Evolutionary conservation across 35 echinoderm and acorn worm species (phyloP), one percentile per base, ranked within the genome.

Genomic region (Strongylocentrotus purpuratus): DNA sequence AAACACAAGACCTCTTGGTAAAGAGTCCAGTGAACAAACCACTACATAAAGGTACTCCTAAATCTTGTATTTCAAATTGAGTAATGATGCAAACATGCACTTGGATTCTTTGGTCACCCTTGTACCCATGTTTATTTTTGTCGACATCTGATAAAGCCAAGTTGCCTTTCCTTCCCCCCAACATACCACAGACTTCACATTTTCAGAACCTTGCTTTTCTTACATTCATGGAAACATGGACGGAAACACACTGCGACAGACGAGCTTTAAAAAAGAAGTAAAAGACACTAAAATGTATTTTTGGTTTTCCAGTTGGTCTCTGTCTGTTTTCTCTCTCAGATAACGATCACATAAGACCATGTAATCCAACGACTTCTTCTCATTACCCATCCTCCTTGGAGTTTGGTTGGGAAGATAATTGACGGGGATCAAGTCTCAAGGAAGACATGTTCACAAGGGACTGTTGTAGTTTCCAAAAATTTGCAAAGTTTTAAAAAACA

Each of bases 341-440:
- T 78, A 78, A 78, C 20, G 65, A 78, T 78, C 65, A 78, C 65
- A 55, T 9, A 78, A n/a, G 65, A 7, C 20, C 65, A 78, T 78
- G 65, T 78, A 78, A 28, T 28, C 65, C 28, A n/a, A 78, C 65
- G 50, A 78, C 65, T 78, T 31, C 50, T 78, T 22, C 25, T 28
- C 65, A 78, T 78, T 78, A 78, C 65, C 65, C 65, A 78, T 78
- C 20, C 18, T 78, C 65, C 65, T 78, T 78, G 25, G 65, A 28
- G 18, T 78, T 78, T n/a, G 65, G 65, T 78, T 78, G n/a, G 65
- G 65, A 78, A 78, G 65, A 78, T 78, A 78, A 78, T 78, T 78
- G 65, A 78, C 25, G 28, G 65, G 61, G 65, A 78, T 78, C 65
- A 78, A 7, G 20, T 28, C 65, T 78, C 65, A 78, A 78, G 65